Evolutionary conservation across 2,888 invertebrate genomes (phyloP), one percentile per base, ranked within the genome.

Genomic region (Meandrusa payeni): DNA sequence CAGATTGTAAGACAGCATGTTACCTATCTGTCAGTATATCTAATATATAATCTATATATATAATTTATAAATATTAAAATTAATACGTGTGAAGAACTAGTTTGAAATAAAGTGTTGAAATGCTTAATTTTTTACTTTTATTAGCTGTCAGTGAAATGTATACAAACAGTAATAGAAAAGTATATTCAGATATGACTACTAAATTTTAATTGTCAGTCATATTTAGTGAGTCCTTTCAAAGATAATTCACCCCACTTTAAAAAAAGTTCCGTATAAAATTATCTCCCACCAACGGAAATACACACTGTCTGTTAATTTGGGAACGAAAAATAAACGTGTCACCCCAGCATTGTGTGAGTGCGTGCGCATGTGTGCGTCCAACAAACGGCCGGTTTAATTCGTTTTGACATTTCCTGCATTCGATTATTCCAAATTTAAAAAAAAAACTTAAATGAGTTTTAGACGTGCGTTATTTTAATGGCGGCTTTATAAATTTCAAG

Each of bases 351-450:
- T n/a, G n/a, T n/a, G n/a, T n/a, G n/a, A 15, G 24, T 11, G 5
- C 10, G 3, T 7, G 52, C 57, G 57, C 50, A 48, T 55, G 52
- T 46, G 52, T 53, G 52, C 44, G 36, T 37, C 38, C 29, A 60
- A 71, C 55, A 54, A 69, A 74, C 66, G 61, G 55, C 48, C 52
- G 59, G 61, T 64, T 67, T 74, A 66, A 76, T 71, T 51, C 52
- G 48, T 34, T 54, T 54, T 66, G 75, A 67, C 72, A 51, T 68
- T 73, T 74, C 74, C 75, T 70, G 57, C 50, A 50, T 50, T 49
- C 36, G 48, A 51, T 48, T 28, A 46, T 34, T 41, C 36, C 29
- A 40, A 36, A 36, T 22, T 22, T 33, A 48, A 43, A 48, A 40
- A 42, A 40, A n/a, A n/a, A n/a, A n/a, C n/a, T n/a, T 39, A 27